These are phyloP conservation scores for Microctenopoma lineatum DNA, from an alignment of 2,797 vertebrate species.

Conservation along the genomic window DNA sequence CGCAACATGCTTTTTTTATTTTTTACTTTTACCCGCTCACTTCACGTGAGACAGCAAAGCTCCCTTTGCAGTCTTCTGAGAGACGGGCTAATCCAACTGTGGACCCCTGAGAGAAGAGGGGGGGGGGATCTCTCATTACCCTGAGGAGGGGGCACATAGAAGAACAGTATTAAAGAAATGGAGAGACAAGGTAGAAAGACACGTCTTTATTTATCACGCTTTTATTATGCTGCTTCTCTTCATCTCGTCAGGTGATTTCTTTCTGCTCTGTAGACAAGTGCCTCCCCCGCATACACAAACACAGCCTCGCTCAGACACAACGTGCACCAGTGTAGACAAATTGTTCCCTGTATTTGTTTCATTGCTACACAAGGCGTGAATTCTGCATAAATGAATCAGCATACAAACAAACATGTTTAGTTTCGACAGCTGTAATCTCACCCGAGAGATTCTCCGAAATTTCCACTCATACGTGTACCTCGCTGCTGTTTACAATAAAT, in stretches of 20 bases:
- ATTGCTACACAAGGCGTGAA: constrained; percentile 19
- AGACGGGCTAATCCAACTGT: constrained; percentile 58
- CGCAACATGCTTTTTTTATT: constrained; percentile 36
- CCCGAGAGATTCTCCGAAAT: not conserved
- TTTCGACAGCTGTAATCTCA: constrained; percentile 5
- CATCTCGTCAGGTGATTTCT: constrained; percentile 48
- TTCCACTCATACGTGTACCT: not conserved
- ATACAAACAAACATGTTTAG: constrained; percentile 15
- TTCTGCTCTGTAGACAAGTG: constrained; percentile 58
- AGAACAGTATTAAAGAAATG: constrained; percentile 2
- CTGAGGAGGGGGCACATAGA: constrained; percentile 14
- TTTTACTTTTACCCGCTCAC: constrained; percentile 16
- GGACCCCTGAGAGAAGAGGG: constrained; percentile 35
- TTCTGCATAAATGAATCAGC: constrained; percentile 41
- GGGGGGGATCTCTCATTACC: not conserved
- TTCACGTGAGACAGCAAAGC: constrained; percentile 51
- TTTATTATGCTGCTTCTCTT: constrained; percentile 47
- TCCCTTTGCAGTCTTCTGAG: constrained; percentile 45
- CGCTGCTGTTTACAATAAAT: not conserved
- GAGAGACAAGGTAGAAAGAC: not conserved
- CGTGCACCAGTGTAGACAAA: constrained; percentile 51
- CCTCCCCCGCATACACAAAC: constrained; percentile 17
- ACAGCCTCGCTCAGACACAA: constrained; percentile 11
- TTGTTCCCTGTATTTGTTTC: constrained; percentile 37
- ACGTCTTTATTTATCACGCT: constrained; percentile 45